phyloP scores from a whole-genome alignment of 2,113 vertebrate species.

The Piliocolobus tephrosceles region DNA sequence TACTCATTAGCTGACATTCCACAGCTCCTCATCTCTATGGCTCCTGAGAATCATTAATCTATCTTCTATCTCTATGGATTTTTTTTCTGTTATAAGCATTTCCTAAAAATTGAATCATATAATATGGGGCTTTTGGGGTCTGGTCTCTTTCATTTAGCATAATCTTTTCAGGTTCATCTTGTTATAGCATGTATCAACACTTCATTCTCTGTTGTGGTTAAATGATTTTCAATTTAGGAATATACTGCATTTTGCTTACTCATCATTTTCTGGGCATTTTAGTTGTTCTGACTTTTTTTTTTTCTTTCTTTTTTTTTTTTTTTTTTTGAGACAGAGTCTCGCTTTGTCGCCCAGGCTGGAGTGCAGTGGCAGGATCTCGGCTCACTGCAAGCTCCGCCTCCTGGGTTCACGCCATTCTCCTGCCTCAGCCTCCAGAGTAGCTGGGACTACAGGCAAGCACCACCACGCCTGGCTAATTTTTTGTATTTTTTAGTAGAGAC shows the following conservation, averaged over 20 bases:
- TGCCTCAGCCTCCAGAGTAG: no score
- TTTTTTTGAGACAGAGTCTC: no score
- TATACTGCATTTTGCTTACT: neutral
- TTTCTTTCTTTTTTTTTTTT: neutral
- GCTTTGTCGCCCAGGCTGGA: no score
- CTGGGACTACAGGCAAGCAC: no score
- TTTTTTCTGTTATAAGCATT: neutral
- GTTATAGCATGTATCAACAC: neutral
- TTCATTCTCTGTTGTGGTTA: neutral
- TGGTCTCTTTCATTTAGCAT: neutral
- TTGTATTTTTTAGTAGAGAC: no score
- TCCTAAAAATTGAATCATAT: neutral
- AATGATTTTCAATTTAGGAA: neutral
- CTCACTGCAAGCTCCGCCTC: no score
- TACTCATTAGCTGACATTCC: neutral
- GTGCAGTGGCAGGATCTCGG: no score
- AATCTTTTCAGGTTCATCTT: neutral
- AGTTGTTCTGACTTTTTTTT: neutral
- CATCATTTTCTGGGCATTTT: neutral
- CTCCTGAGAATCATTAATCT: neutral
- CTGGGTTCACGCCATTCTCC: no score
- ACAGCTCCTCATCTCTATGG: no score
- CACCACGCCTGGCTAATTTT: no score
- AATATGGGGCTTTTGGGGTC: neutral
- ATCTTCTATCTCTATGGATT: neutral